Conservation (phyloP, 2,797 vertebrate genomes). For the Coluber constrictor region DNA sequence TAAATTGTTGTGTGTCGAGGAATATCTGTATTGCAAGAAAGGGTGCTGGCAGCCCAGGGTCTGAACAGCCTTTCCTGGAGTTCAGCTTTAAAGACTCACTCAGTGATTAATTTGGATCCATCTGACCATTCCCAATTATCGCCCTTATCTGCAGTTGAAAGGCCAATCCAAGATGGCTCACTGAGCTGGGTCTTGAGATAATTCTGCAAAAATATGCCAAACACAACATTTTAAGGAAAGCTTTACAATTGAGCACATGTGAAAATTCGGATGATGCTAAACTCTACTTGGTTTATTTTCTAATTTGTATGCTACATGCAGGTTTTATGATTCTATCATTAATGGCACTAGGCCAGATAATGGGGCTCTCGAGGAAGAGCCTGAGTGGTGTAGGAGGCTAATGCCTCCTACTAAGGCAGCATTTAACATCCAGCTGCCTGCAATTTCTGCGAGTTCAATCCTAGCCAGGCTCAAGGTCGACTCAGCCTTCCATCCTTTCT, state of each 20-base stretch:
- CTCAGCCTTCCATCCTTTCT: too few relatives aligned
- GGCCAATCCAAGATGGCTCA: slow-evolving; percentile 5
- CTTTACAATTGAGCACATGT: background rate
- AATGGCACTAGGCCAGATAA: background rate
- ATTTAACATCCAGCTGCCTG: too few relatives aligned
- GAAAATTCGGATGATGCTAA: background rate
- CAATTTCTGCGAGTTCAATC: too few relatives aligned
- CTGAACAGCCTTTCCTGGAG: background rate
- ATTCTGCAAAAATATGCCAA: background rate
- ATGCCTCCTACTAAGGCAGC: too few relatives aligned
- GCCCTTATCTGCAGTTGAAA: background rate
- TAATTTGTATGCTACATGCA: background rate
- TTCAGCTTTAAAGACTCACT: background rate
- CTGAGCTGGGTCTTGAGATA: background rate
- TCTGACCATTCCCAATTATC: background rate
- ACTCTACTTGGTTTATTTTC: background rate
- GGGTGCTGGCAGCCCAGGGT: background rate
- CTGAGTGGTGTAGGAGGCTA: too few relatives aligned
- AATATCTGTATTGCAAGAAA: background rate
- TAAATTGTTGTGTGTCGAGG: background rate
- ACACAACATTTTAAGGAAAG: background rate
- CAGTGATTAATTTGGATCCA: background rate
- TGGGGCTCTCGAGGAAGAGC: background rate
- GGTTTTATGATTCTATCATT: background rate
- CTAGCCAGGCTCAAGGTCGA: too few relatives aligned